Evolutionary conservation across 1,140 invertebrate species (phyloP), one percentile per base, ranked within the genome.

Genomic region (Phymorhynchus buccinoides): DNA sequence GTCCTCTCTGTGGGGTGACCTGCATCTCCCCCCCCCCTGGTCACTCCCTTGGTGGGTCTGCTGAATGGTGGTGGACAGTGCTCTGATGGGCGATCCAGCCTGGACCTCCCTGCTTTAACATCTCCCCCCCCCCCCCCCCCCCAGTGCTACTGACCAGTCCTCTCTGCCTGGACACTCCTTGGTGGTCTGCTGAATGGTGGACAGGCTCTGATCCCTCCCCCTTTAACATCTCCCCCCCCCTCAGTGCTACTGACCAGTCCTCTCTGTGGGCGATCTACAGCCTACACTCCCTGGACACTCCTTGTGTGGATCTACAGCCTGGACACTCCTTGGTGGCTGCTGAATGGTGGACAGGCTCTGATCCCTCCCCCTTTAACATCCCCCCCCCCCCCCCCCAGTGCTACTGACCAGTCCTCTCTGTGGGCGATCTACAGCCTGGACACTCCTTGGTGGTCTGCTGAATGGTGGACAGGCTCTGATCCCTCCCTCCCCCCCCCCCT

Each of bases 361-460:
- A n/a, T n/a, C n/a, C n/a, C n/a, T n/a, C n/a, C n/a, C n/a, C n/a
- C n/a, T n/a, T n/a, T n/a, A n/a, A n/a, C n/a, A n/a, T n/a, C n/a
- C n/a, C n/a, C n/a, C n/a, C n/a, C n/a, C n/a, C n/a, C n/a, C n/a
- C n/a, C n/a, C n/a, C n/a, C n/a, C 30, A 80, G 12, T 35, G 0
- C 32, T 1, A 78, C 84, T 83, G 81, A 91, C 90, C 90, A 88
- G 83, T 86, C 88, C 84, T 89, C 94, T 98, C 97, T 3, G 97
- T 98, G 56, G 96, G 96, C 18, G 96, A 97, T 88, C 96, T 94
- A 93, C 97, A 98, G 89, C 96, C 96, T 3, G 97, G 97, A 93
- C 97, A 98, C 1, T 97, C 96, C 93, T 98, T 98, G 18, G 96
- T 97, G 12, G 95, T 96, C 83, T 96, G 95, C 93, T 96, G 95